Base-by-base conservation (phyloP, 2,797 vertebrate species). In the Allobates femoralis region DNA sequence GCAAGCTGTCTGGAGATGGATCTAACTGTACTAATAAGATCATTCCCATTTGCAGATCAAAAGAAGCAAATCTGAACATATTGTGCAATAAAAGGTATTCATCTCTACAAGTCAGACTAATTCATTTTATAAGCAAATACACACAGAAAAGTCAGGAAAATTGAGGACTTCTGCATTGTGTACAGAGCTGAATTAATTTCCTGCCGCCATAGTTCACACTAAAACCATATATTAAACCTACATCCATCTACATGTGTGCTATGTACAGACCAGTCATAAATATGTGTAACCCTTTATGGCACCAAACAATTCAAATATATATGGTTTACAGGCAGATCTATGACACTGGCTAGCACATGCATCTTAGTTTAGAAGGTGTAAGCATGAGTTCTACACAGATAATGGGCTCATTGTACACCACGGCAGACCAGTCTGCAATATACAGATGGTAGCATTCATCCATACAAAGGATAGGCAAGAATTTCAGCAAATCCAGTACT, bases 1-100 rank as follows among this genome's bases (percentile, higher is more conserved):
- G 23, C 60, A 85, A 34, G 50, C 73, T 85, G 83, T 79, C 83
- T 58, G 58, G 83, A 64, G 58, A 85, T 37, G 75, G 37, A 78
- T 41, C 83, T 55, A 67, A 58, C 7, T 50, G 16, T 75, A 64
- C 32, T 56, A 55, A 55, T 60, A 78, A 64, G 28, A 50, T 78
- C 56, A 51, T 23, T 53, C 55, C 1, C 32, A 58, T 67, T 66
- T 71, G 26, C 56, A 71, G 11, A 67, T 66, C 64, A 81, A 81
- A 71, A 55, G 21, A 21, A 53, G 74, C 46, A 66, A 37, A 37
- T 32, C 67, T 74, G 55, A 21, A 28, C 4, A 28, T 28, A 58
- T 18, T 51, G 26, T 56, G 67, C 30, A 55, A 37, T 75, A 60
- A 51, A n/a, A 53, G 75, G 30, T 55, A 64, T 71, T 46, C 34